Evolutionary conservation across 2,113 vertebrate species (phyloP), one percentile per base, ranked within the genome.

Genomic region (Python bivittatus): DNA sequence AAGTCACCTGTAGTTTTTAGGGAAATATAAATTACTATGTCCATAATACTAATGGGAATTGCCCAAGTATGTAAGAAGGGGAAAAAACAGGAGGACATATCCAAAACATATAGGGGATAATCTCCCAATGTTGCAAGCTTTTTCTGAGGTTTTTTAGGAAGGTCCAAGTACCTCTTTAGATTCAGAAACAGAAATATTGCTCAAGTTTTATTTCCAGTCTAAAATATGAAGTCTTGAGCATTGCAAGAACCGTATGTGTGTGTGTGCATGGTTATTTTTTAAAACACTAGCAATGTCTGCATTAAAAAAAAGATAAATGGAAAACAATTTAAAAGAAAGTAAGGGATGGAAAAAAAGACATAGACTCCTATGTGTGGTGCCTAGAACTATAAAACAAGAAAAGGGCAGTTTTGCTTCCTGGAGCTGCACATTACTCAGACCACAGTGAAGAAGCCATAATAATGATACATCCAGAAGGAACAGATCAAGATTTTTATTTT

Each of bases 11-110:
- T 88, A 88, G 92, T 93, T 88, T 84, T 89, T 94, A 95, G 90
- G 93, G 93, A 95, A 95, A 95, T 92, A n/a, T 92, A 86, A 92
- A 68, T 93, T 93, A 92, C 10, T 95, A 93, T 88, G 89, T 86
- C 23, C 4, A 0, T 33, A 94, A 64, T 56, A 33, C 95, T 1
- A 0, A 93, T 86, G 94, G 90, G 92, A 92, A 60, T 87, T 61
- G 90, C n/a, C 92, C 29, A 48, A 79, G 33, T 79, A 79, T 42
- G 38, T 33, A 79, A 20, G 33, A 33, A 29, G 61, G n/a, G 4
- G 2, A n/a, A 17, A 15, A n/a, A 68, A 17, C 20, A 3, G 3
- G 1, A 79, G 33, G 72, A 42, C 33, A 42, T 22, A 79, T 9
- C 33, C 15, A 79, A 79, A 79, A 22, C 17, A 42, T 79, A 20